A percentile compares a stretch with the other conserved stretches of the same genome.
Conservation (phyloP, 2,113 vertebrate species). For the Hypocryptadius cinnamomeus region DNA sequence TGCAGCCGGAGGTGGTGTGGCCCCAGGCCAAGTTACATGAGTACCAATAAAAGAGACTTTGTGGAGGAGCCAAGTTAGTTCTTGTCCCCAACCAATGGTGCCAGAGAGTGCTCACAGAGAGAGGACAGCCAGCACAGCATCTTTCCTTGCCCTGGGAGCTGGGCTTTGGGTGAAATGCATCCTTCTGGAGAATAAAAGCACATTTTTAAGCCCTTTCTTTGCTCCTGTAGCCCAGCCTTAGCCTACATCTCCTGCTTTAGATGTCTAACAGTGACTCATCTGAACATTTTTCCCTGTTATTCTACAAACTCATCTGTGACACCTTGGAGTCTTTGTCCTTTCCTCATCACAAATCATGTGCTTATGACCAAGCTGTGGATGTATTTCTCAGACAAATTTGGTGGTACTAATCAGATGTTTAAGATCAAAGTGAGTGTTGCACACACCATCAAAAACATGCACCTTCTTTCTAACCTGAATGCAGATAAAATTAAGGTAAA, state of each 20-base stretch:
- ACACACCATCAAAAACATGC: not conserved
- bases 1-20: conserved; percentile 44
- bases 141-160: conserved; percentile 15
- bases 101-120: conserved; percentile 2
- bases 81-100: conserved; percentile 30
- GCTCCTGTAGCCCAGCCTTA: not conserved
- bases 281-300: not conserved
- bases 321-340: not conserved
- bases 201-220: not conserved
- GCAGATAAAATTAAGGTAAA: not conserved
- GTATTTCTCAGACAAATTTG: not conserved
- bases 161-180: not conserved
- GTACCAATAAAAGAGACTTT: conserved; percentile 60
- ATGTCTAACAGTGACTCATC: not conserved
- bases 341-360: not conserved
- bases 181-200: not conserved
- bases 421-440: not conserved
- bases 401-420: not conserved
- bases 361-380: not conserved
- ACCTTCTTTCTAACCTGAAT: not conserved
- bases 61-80: conserved; percentile 54
- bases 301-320: not conserved
- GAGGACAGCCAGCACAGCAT: conserved; percentile 27
- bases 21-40: conserved; percentile 49
- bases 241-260: not conserved